Evolutionary conservation across 2,113 vertebrate genomes (phyloP), one percentile per base, ranked within the genome.

Genomic region (Leiothrix lutea): DNA sequence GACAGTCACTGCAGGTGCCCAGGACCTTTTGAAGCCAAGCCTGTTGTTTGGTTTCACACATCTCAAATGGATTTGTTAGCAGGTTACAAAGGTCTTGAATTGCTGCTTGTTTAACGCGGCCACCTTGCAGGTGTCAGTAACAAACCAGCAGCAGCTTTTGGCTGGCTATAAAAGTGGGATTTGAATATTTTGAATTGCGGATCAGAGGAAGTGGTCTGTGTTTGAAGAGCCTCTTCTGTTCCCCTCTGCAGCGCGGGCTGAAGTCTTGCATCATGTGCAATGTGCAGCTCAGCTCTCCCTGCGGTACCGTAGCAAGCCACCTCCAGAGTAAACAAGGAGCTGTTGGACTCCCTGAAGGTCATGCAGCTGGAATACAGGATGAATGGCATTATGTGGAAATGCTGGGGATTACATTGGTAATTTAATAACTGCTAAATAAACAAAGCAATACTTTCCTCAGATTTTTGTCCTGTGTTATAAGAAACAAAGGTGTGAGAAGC

Each of bases 231-330:
- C 35, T 65, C 42, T 77, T 65, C 28, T 73, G 38, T 65, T 83
- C n/a, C 45, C 26, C 25, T 69, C 26, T 61, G 8, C 61, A 77
- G 86, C 28, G 36, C 8, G 1, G 79, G 53, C 74, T 74, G 57
- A 64, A 74, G 35, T 31, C 62, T 47, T n/a, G n/a, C 36, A 20
- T 51, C 26, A 6, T 5, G 67, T 48, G 69, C 24, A 10, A 0
- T 2, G 22, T 17, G 42, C 56, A n/a, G 9, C 33, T 80, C 4
- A 3, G 11, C 67, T 86, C 29, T 80, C 12, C 2, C 40, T 69
- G 0, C 0, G 0, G 35, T 36, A 8, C 11, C 0, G 0, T 26
- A 40, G 48, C 29, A 40, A 75, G 54, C 56, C 56, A 64, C 28
- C 26, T 80, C 58, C 21, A 3, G n/a, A 18, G 44, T 20, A 61